Evolutionary conservation across 2,113 vertebrate genomes (phyloP), one percentile per base, ranked within the genome.

Genomic region (Hiodon tergisus): DNA sequence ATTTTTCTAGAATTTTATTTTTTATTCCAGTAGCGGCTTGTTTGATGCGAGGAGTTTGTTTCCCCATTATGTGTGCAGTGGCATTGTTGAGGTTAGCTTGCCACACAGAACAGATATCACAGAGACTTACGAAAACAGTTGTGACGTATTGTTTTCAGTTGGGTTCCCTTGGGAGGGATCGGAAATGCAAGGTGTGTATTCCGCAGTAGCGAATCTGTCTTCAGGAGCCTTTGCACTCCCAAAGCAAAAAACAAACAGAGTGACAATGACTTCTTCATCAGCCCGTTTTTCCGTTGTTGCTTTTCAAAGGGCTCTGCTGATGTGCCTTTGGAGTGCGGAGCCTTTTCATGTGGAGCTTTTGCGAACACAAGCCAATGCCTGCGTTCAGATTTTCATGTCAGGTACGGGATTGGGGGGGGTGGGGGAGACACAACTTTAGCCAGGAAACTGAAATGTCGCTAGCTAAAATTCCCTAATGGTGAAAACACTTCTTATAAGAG

Each of bases 151-250:
- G 53, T 75, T 67, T 75, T 67, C 52, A 55, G 73, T 14, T 67
- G 14, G n/a, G n/a, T 46, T 66, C 73, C 65, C 73, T 51, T n/a
- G 65, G 73, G 73, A 75, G n/a, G 52, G 63, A 75, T 75, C 73
- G 57, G 8, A 75, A 68, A 75, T 68, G 66, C 55, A 68, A 53
- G 13, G 54, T 68, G 73, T 74, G 73, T 75, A 51, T 17, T 75
- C 54, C 51, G 54, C 73, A 67, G 6, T 48, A 55, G 65, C 59
- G 63, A 46, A 58, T 75, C 63, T 48, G 47, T 67, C 31, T 9
- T 46, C 47, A n/a, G 6, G 46, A 67, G 54, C 65, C 58, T 68
- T 59, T n/a, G 47, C 13, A 63, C 73, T 50, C 63, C 31, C 53
- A 2, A 16, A 46, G 51, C 8, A 5, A 63, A 73, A 75, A 68